phyloP scores from a whole-genome alignment of 2,888 invertebrate species.

The Apamea sordens region DNA sequence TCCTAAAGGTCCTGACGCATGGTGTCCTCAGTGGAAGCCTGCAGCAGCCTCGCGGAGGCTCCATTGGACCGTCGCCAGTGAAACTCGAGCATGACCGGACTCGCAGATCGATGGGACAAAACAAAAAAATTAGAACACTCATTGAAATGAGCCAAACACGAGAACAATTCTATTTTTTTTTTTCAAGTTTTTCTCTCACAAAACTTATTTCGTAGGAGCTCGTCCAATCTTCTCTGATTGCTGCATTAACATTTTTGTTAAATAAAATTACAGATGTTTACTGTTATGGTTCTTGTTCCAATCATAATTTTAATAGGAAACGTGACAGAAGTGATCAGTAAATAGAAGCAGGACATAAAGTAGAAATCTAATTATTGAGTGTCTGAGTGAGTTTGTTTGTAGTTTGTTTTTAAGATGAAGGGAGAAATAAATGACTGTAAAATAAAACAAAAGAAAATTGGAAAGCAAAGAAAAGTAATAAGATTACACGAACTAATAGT shows the following conservation, averaged over 20 bases:
- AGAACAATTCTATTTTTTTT: constrained; percentile 51
- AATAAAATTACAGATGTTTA: constrained; percentile 52
- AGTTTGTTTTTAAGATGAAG: constrained; percentile 3
- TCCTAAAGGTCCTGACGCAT: constrained; percentile 20
- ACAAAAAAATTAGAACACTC: constrained; percentile 68
- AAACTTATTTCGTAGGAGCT: constrained; percentile 53
- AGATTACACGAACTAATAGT: background rate
- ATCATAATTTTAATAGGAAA: constrained; percentile 32
- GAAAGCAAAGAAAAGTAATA: background rate
- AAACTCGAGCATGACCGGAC: constrained; percentile 69
- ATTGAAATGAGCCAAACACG: constrained; percentile 66
- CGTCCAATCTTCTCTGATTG: constrained; percentile 61
- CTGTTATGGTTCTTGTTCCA: constrained; percentile 28
- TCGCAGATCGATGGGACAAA: constrained; percentile 65
- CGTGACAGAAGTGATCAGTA: background rate
- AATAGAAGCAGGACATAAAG: background rate
- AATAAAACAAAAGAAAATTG: constrained; percentile 7
- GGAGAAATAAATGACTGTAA: background rate
- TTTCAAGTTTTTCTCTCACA: constrained; percentile 43
- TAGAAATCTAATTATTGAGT: constrained; percentile 1
- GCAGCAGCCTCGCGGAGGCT: constrained; percentile 60
- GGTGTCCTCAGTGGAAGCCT: constrained; percentile 56
- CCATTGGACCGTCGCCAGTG: constrained; percentile 71
- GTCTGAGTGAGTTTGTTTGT: background rate
- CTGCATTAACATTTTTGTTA: constrained; percentile 66